Evolutionary conservation across 2,888 invertebrate species (phyloP).

Genomic region (Automeris io): DNA sequence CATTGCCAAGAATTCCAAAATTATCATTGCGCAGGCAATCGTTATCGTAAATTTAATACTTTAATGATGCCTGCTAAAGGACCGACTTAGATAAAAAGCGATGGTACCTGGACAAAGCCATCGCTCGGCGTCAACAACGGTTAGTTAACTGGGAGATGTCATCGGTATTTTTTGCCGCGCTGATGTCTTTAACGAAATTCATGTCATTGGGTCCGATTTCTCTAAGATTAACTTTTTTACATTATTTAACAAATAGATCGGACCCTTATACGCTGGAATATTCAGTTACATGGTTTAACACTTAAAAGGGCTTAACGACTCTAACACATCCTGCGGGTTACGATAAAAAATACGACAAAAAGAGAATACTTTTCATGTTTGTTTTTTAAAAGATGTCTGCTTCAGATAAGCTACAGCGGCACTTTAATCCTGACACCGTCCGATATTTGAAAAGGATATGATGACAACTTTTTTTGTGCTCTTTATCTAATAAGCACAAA

Average conservation of each 20-base stretch:
- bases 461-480: slow-evolving; percentile 72
- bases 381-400: slow-evolving; percentile 77
- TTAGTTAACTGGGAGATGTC: slow-evolving; percentile 58
- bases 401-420: slow-evolving; percentile 71
- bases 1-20: slow-evolving; percentile 22
- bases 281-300: slow-evolving; percentile 78
- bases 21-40: slow-evolving; percentile 39
- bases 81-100: slow-evolving; percentile 48
- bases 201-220: slow-evolving; percentile 74
- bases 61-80: slow-evolving; percentile 60
- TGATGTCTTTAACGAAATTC: slow-evolving; percentile 74
- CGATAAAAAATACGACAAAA: slow-evolving; percentile 74
- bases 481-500: slow-evolving; percentile 69
- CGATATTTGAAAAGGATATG: slow-evolving; percentile 77
- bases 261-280: slow-evolving; percentile 73
- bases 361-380: slow-evolving; percentile 72
- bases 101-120: slow-evolving; percentile 47
- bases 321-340: slow-evolving; percentile 77
- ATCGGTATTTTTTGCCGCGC: slow-evolving; percentile 67
- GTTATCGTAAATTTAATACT: slow-evolving; percentile 70
- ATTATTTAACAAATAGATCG: slow-evolving; percentile 75
- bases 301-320: slow-evolving; percentile 77
- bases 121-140: slow-evolving; percentile 49
- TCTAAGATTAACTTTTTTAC: slow-evolving; percentile 73
- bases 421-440: slow-evolving; percentile 72